Base-by-base conservation (phyloP, 2,113 vertebrate species). In the Typhlomys cinereus region DNA sequence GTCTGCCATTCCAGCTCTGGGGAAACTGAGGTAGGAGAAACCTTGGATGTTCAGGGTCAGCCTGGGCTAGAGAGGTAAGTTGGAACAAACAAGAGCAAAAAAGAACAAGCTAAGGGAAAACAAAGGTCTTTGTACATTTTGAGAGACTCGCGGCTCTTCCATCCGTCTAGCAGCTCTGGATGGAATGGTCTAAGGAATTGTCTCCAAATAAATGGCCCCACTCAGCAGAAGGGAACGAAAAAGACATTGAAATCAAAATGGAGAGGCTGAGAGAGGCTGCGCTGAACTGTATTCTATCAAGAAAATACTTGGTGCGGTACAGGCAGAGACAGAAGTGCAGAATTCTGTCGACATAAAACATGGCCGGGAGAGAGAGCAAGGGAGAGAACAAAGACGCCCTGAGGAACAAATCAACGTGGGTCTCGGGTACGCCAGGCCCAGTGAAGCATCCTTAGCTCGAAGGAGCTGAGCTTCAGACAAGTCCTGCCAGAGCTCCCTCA, bases 381-480 rank as follows among this genome's bases (percentile, higher is more conserved):
- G 13, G 18, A 44, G 70, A 27, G 8, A n/a, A n/a, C 39, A 52
- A 39, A 48, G 31, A 41, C 4, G 66, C 4, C 31, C 10, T 4
- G 34, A 41, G 44, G 25, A 5, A 34, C 13, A 34, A 36, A 41
- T 15, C 14, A 1, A 20, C 13, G 41, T 41, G 6, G 0, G 70
- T 41, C 62, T 36, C n/a, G 66, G 52, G 44, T 50, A 52, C 41
- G 0, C 1, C 25, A n/a, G 2, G 12, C 9, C 17, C 14, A 27
- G 1, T 11, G 10, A 20, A 83, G 64, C 36, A 88, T 75, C 84
- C 67, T 54, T n/a, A 34, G 21, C n/a, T 11, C 4, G 92, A 92
- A 66, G 85, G 52, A 93, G 11, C 17, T 23, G 27, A 87, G 67
- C 44, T 57, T 57, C 34, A 67, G 78, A 74, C 94, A 95, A 48